Evolutionary conservation across 2,888 invertebrate species (phyloP), one percentile per base, ranked within the genome.

Genomic region (Vesta saturnalis): DNA sequence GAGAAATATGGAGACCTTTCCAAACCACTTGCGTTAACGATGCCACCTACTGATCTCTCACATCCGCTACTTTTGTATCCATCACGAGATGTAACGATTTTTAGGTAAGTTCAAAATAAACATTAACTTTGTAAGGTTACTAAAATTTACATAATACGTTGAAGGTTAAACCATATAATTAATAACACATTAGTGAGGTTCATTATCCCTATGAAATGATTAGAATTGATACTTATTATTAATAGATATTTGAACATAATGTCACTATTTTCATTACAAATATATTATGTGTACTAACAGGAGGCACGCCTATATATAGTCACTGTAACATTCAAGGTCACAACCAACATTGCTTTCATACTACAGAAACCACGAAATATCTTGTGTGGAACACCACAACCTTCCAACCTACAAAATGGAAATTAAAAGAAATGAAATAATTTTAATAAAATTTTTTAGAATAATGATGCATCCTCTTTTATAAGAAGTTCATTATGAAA

Each of bases 81-180:
- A 14, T 46, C 55, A 0, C 63, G 60, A 72, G 71, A 70, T 72
- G 74, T 72, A 39, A 67, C 62, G 72, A 69, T 69, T 66, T 75
- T 69, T 55, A 70, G 74, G 80, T 79, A 69, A 75, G 77, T 75
- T 46, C 35, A 30, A 30, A 30, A 30, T 30, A 15, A 18, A 18
- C 47, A 15, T 49, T 12, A 49, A 39, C 39, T 39, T 39, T n/a
- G n/a, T n/a, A n/a, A n/a, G 39, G 23, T 8, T 23, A 23, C 8
- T 5, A 5, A 5, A 8, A 23, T 23, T 3, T 1, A n/a, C 39
- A 39, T 39, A n/a, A 39, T n/a, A 39, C n/a, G 39, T 3, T n/a
- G 39, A 10, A 8, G 8, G 2, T 10, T 39, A 30, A n/a, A n/a
- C n/a, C 30, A 10, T 10, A 39, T n/a, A 39, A 39, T 39, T 39